phyloP scores from a whole-genome alignment of 2,888 invertebrate species.

The Eudasyphora cyanicolor region DNA sequence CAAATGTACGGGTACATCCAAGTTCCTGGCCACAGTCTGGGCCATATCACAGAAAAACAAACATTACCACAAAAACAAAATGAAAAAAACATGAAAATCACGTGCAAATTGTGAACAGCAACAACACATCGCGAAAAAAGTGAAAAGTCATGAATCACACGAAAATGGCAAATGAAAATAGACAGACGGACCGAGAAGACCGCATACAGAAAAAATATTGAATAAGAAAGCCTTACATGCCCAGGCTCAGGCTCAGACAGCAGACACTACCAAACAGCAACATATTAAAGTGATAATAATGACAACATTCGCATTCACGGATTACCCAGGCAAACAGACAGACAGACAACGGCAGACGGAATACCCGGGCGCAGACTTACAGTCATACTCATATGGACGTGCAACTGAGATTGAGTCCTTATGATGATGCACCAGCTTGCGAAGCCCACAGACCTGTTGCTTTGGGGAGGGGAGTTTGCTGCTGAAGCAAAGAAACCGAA shows the following conservation, averaged over 20 bases:
- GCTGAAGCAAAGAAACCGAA: background rate
- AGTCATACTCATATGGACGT: background rate
- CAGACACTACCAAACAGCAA: constrained; percentile 30
- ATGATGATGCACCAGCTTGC: constrained; percentile 19
- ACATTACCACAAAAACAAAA: constrained; percentile 41
- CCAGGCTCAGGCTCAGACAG: background rate
- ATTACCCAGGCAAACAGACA: constrained; percentile 20
- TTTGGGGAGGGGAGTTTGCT: background rate
- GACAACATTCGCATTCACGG: constrained; percentile 50
- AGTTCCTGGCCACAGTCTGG: background rate
- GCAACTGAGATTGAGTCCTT: constrained; percentile 45
- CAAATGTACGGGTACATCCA: background rate
- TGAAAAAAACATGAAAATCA: constrained; percentile 59
- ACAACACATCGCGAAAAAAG: constrained; percentile 23
- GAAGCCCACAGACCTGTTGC: constrained; percentile 1
- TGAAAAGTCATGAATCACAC: constrained; percentile 58
- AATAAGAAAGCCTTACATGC: background rate
- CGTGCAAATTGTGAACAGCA: constrained; percentile 56
- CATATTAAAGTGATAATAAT: constrained; percentile 62
- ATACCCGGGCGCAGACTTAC: background rate
- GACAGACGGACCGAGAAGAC: background rate
- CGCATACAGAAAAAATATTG: background rate
- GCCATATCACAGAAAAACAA: constrained; percentile 34
- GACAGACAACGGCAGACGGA: constrained; percentile 19
- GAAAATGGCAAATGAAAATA: constrained; percentile 10